Percentiles rank a stretch among this genome's conserved stretches.
phyloP scores from a whole-genome alignment of 2,797 vertebrate genomes.

The Pangasius krempfi region DNA sequence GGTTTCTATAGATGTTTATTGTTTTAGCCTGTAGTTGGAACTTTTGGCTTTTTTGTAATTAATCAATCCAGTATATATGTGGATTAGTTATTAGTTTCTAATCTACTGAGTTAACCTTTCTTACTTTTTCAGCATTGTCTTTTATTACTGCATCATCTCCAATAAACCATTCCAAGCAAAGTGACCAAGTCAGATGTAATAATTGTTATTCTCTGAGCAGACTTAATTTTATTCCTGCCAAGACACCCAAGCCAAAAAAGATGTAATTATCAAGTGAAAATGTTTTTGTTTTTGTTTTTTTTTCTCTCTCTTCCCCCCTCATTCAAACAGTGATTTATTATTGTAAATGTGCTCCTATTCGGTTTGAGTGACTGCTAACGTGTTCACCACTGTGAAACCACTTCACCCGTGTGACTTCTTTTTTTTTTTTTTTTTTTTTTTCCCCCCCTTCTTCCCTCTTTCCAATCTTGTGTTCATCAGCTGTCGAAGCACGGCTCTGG shows the following conservation, averaged over 20 bases:
- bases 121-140: slow-evolving; percentile 58
- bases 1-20: slow-evolving; percentile 14
- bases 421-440: neutral
- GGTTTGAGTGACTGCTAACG: neutral
- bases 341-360: neutral
- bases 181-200: neutral
- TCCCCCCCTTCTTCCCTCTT: too few species aligned
- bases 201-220: neutral
- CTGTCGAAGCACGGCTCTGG: slow-evolving; percentile 21
- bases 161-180: slow-evolving; percentile 71
- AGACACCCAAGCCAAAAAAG: neutral
- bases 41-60: neutral
- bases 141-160: slow-evolving; percentile 56
- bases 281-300: too few species aligned
- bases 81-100: slow-evolving; percentile 50
- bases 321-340: neutral
- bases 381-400: slow-evolving; percentile 14
- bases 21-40: slow-evolving; percentile 16
- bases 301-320: too few species aligned
- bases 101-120: slow-evolving; percentile 59
- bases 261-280: too few species aligned
- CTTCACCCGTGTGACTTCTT: slow-evolving; percentile 6
- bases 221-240: neutral
- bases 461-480: slow-evolving; percentile 50
- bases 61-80: slow-evolving; percentile 16